Conservation (phyloP, 1,140 invertebrate genomes). For the Tribolium madens region DNA sequence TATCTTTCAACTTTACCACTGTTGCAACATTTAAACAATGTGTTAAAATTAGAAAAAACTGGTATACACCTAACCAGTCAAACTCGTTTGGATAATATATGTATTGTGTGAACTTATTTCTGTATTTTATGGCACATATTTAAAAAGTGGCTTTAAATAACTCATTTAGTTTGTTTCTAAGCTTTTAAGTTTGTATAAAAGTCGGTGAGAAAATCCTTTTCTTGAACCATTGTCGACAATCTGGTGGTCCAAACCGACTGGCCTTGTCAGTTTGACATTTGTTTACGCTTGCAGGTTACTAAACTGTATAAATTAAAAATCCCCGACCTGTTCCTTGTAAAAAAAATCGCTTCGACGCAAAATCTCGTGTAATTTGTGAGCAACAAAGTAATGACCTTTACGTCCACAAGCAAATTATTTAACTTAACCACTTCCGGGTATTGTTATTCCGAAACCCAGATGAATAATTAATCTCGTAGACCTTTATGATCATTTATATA, state of each 20-base stretch:
- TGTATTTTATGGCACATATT: background rate
- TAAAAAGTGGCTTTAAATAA: background rate
- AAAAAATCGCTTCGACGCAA: background rate
- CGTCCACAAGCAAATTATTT: background rate
- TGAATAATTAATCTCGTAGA: background rate
- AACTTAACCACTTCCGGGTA: background rate
- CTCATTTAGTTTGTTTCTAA: background rate
- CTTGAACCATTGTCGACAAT: background rate
- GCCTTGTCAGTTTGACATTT: background rate
- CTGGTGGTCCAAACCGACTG: background rate
- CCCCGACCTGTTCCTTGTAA: background rate
- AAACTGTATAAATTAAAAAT: background rate
- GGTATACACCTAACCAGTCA: background rate
- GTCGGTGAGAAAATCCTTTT: too few species aligned
- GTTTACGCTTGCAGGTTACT: background rate
- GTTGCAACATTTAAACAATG: background rate
- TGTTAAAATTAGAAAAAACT: background rate
- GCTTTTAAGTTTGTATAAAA: too few species aligned
- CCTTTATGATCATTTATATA: background rate
- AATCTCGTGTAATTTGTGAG: background rate
- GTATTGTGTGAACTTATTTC: background rate
- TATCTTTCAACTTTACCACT: background rate
- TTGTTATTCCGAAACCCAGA: background rate
- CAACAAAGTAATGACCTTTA: background rate
- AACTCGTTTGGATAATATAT: background rate